These are phyloP conservation scores for Atrina japonica DNA, from an alignment of 2,888 invertebrate genomes.

Conservation along the genomic window DNA sequence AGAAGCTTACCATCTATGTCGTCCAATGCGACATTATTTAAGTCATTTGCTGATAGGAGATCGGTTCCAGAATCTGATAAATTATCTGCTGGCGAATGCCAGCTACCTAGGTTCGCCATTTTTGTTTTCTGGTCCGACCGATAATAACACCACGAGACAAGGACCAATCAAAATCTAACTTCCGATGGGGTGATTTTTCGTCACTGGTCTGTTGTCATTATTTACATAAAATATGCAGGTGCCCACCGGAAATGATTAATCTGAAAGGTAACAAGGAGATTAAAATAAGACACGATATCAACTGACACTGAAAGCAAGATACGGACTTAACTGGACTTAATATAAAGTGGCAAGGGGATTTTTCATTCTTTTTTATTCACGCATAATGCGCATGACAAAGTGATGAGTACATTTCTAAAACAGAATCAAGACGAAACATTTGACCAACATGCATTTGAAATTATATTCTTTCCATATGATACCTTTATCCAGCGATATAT, in stretches of 20 bases:
- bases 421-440: no score
- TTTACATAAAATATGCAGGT: slow-evolving; percentile 37
- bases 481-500: no score
- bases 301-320: no score
- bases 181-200: slow-evolving; percentile 72
- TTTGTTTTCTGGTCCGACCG: slow-evolving; percentile 36
- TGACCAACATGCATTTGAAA: no score
- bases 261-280: slow-evolving; percentile 7
- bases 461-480: no score
- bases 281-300: not conserved
- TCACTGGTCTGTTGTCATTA: slow-evolving; percentile 44
- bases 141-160: slow-evolving; percentile 67
- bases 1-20: slow-evolving; percentile 73
- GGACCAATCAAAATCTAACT: slow-evolving; percentile 63
- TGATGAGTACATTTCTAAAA: no score
- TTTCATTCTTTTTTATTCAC: no score
- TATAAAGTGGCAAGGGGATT: no score
- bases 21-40: slow-evolving; percentile 62
- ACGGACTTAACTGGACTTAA: no score
- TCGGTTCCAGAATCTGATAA: slow-evolving; percentile 67
- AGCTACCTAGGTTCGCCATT: slow-evolving; percentile 63
- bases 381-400: no score
- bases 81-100: slow-evolving; percentile 64
- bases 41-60: slow-evolving; percentile 63
- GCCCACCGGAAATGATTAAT: slow-evolving; percentile 31